Base-by-base conservation (phyloP, 2,888 invertebrate species). In the Omphaloscelis lunosa region DNA sequence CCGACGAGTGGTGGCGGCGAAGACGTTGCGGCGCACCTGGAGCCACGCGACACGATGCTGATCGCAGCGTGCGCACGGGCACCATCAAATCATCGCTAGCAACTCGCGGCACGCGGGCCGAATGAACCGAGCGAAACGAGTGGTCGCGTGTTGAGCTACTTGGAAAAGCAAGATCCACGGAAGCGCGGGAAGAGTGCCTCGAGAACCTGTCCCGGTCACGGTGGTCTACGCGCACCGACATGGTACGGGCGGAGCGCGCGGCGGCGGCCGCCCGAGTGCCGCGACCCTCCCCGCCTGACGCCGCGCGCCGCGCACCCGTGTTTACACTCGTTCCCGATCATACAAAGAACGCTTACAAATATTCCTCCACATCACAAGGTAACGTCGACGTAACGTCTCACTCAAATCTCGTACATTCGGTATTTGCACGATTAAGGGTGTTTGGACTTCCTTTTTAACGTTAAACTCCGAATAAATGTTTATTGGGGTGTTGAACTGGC, bases 201-300 rank as follows among this genome's bases (percentile, higher is more conserved):
- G 96, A 95, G 89, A 96, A 96, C 88, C 96, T 94, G 87, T 96
- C 96, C 84, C 96, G 95, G 88, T 96, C 96, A 87, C 96, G 95
- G 72, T 94, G 95, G 84, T 96, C 96, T 90, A 93, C 95, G 90
- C 96, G 96, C 91, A 96, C 96, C 91, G 96, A 96, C 96, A 96
- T 96, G 91, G 93, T 94, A 93, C 95, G 96, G 93, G 95, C 95
- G 94, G 91, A 94, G 94, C 95, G 95, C 95, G 94, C 95, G 96
- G 95, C 95, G 93, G 93, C 95, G 93, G 94, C 95, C 96, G 96
- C 95, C 93, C 95, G 94, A 95, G 94, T 96, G 96, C 92, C 96
- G 95, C 90, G 91, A 80, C 89, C 89, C 91, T 89, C 92, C 92
- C 92, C 90, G 91, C 90, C 80, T 83, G 87, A 79, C 78, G 88